phyloP scores from a whole-genome alignment of 2,113 vertebrate genomes.

The Haplochromis burtoni region DNA sequence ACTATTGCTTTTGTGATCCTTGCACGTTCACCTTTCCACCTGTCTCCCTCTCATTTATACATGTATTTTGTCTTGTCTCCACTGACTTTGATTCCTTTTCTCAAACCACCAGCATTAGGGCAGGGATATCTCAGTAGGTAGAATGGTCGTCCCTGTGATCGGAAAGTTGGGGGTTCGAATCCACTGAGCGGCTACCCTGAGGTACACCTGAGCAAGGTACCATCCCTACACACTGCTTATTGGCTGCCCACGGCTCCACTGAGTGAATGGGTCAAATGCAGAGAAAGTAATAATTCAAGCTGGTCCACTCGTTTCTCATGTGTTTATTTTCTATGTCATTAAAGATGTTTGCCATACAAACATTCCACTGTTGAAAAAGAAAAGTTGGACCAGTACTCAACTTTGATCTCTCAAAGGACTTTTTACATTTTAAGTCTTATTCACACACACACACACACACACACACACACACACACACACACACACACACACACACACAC shows the following conservation, averaged over 20 bases:
- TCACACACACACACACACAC: background rate
- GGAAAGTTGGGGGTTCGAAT: background rate
- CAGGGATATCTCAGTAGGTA: rapidly evolving
- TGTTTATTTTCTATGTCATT: background rate
- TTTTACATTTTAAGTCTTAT: background rate
- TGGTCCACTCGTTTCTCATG: background rate
- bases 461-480: background rate
- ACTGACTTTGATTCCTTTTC: background rate
- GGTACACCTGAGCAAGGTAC: background rate
- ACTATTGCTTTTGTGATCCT: rapidly evolving
- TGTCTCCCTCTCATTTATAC: background rate
- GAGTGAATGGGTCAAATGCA: background rate
- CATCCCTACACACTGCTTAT: rapidly evolving
- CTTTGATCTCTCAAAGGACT: background rate
- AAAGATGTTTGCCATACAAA: background rate
- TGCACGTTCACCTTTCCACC: background rate
- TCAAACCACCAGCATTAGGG: background rate
- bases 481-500: background rate
- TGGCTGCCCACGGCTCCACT: background rate
- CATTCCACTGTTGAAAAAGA: rapidly evolving
- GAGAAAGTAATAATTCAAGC: background rate
- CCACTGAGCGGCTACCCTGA: rapidly evolving
- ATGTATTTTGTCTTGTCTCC: background rate
- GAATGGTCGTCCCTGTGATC: background rate
- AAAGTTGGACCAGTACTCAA: background rate